phyloP scores from a whole-genome alignment of 35 echinoderm and acorn worm species.

The Heliocidaris tuberculata region DNA sequence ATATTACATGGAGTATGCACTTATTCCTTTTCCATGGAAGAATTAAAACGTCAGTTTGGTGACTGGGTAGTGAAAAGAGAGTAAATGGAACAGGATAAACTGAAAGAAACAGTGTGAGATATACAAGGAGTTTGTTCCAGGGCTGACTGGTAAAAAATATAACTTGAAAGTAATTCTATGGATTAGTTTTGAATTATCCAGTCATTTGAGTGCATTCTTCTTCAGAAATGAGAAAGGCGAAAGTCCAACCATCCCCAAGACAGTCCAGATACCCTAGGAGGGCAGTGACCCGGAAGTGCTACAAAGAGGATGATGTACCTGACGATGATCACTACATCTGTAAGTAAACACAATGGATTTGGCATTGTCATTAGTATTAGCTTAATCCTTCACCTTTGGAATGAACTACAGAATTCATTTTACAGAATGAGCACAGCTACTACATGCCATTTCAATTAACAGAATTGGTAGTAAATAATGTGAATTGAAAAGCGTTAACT shows the following conservation, averaged over 20 bases:
- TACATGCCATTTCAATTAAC: background rate
- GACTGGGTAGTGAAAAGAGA: background rate
- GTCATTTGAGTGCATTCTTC: background rate
- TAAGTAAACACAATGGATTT: conserved; percentile 33
- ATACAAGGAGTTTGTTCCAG: background rate
- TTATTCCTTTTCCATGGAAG: background rate
- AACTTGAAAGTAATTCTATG: background rate
- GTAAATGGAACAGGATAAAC: background rate
- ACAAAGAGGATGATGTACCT: conserved; percentile 73
- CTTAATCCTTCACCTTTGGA: background rate
- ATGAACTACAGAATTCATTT: background rate
- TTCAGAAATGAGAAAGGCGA: background rate
- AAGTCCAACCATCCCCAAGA: background rate
- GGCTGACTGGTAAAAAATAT: background rate
- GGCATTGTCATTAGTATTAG: background rate
- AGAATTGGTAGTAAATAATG: too few species aligned
- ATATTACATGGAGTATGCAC: too few species aligned
- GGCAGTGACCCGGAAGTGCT: conserved; percentile 47
- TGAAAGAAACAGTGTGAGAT: background rate
- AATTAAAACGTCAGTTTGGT: background rate
- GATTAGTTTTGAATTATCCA: background rate
- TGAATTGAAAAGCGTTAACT: too few species aligned
- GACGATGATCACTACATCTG: conserved; percentile 85
- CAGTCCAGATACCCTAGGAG: conserved; percentile 62
- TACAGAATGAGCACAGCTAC: background rate